Evolutionary conservation across 2,797 vertebrate species (phyloP).

Genomic region (Picus viridis): DNA sequence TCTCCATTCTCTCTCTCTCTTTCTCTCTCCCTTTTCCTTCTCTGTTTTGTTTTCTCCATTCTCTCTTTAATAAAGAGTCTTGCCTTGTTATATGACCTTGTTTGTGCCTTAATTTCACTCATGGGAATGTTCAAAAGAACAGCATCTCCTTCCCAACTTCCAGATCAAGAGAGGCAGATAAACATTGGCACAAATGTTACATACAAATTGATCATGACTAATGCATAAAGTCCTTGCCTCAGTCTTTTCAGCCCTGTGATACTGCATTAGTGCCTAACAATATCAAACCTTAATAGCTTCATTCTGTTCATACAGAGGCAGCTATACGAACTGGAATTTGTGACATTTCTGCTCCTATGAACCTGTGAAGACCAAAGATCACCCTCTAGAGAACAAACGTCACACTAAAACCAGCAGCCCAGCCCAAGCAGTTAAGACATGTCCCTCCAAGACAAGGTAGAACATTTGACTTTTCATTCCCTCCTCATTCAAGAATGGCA

Average conservation of each 20-base stretch:
- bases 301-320: neutral
- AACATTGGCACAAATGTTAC: neutral
- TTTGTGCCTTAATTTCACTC: too few species aligned
- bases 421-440: neutral
- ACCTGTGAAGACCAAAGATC: neutral
- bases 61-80: too few species aligned
- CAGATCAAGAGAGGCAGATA: neutral
- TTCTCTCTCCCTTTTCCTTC: too few species aligned
- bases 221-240: neutral
- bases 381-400: neutral
- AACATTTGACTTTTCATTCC: neutral
- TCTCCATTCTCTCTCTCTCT: too few species aligned
- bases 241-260: neutral
- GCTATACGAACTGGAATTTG: neutral
- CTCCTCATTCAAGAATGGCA: neutral
- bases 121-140: too few species aligned
- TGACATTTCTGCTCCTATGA: neutral
- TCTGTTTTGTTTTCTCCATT: too few species aligned
- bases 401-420: neutral
- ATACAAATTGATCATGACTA: neutral
- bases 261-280: neutral
- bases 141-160: too few species aligned
- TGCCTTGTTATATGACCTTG: too few species aligned
- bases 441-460: accelerated
- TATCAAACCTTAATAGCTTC: neutral